These are phyloP conservation scores for Holacanthus passer DNA, from an alignment of 2,113 vertebrate genomes.

Conservation along the genomic window DNA sequence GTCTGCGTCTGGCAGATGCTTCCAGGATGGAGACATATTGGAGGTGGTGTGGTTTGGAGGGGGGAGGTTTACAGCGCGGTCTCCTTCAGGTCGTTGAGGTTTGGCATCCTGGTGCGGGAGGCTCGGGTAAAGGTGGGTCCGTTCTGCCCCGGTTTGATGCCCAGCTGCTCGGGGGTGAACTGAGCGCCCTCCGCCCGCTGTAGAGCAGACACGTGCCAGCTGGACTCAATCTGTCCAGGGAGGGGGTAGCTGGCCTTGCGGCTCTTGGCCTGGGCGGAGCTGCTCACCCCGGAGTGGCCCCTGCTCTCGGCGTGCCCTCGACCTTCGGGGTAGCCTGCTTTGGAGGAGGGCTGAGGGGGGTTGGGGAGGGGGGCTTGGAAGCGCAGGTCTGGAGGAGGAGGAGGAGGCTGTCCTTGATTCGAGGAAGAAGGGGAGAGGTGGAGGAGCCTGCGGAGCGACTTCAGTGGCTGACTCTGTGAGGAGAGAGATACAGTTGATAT, in stretches of 20 bases:
- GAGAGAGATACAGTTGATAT: constrained; percentile 2
- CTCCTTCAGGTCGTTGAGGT: constrained; percentile 98
- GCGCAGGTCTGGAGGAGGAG: constrained; percentile 89
- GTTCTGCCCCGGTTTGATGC: constrained; percentile 95
- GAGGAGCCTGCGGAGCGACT: constrained; percentile 95
- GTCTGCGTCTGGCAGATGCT: constrained; percentile 47
- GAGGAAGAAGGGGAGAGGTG: constrained; percentile 93
- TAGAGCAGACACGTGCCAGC: constrained; percentile 93
- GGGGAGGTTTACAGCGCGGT: constrained; percentile 90
- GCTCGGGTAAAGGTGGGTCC: constrained; percentile 94
- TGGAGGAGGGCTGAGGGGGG: constrained; percentile 86
- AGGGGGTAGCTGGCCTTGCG: constrained; percentile 91
- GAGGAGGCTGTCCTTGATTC: constrained; percentile 85
- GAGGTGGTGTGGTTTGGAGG: constrained; percentile 49
- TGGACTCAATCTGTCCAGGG: constrained; percentile 93
- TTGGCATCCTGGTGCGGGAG: constrained; percentile 93
- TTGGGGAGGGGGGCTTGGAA: constrained; percentile 91
- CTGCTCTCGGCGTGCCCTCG: constrained; percentile 77
- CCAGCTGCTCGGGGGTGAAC: constrained; percentile 92
- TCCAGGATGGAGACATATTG: constrained; percentile 42
- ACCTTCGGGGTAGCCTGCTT: constrained; percentile 84
- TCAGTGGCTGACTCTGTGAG: constrained; percentile 94
- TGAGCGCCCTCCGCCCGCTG: constrained; percentile 90
- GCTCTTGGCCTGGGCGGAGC: constrained; percentile 89
- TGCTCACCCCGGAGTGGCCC: constrained; percentile 82